These are phyloP conservation scores for Catalaphyllia jardinei DNA, from an alignment of 64 coral and sea anemone species.

Conservation along the genomic window DNA sequence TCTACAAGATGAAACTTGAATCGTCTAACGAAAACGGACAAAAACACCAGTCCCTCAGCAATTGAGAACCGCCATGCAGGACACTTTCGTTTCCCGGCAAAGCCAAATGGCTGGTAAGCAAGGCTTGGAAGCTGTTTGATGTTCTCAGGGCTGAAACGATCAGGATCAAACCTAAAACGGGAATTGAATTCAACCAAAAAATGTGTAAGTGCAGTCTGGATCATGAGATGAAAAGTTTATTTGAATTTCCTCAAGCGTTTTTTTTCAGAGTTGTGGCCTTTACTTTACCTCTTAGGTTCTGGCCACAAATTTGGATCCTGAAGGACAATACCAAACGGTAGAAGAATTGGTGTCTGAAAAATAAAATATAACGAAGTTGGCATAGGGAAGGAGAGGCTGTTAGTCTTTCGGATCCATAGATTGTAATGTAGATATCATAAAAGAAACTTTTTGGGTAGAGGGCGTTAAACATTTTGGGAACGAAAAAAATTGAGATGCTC, in stretches of 20 bases:
- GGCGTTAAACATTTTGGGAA: no score
- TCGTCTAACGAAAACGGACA: slow-evolving; percentile 79
- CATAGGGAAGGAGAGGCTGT: no score
- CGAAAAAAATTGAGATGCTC: no score
- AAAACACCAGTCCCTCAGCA: slow-evolving; percentile 79
- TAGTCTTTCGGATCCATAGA: no score
- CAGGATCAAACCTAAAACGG: slow-evolving; percentile 90
- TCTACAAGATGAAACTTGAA: slow-evolving; percentile 88
- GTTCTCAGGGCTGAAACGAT: slow-evolving; percentile 83
- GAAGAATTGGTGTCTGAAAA: slow-evolving; percentile 74
- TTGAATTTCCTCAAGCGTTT: background rate
- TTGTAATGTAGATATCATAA: no score
- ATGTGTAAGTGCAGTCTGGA: background rate
- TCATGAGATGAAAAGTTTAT: no score
- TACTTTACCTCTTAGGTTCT: slow-evolving; percentile 71
- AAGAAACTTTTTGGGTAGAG: no score
- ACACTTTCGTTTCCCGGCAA: slow-evolving; percentile 96
- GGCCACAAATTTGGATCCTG: slow-evolving; percentile 81
- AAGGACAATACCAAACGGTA: slow-evolving; percentile 74
- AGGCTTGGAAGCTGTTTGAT: slow-evolving; percentile 72
- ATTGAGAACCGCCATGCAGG: slow-evolving; percentile 88
- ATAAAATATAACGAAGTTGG: background rate
- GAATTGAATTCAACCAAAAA: background rate
- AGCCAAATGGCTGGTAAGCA: slow-evolving; percentile 89
- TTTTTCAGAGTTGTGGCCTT: no score